These are phyloP conservation scores for Synanthedon formicaeformis DNA, from an alignment of 2,888 invertebrate genomes.

Conservation along the genomic window DNA sequence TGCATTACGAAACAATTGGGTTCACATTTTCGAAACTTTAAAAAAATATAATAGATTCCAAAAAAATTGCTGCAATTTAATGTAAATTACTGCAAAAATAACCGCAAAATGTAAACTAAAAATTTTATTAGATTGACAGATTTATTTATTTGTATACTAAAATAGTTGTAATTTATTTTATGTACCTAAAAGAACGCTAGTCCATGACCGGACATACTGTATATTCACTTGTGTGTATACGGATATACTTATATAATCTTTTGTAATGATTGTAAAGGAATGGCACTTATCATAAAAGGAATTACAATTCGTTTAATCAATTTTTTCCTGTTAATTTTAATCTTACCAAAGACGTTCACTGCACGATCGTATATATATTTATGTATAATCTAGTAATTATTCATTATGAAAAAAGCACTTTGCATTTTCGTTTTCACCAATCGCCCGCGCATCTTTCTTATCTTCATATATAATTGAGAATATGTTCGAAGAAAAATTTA, in stretches of 20 bases:
- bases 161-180: too few relatives aligned
- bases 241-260: slow-evolving; percentile 11
- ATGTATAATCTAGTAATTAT: neutral
- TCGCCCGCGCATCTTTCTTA: slow-evolving; percentile 57
- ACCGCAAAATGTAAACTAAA: too few relatives aligned
- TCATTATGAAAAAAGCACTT: slow-evolving; percentile 48
- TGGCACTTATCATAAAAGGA: slow-evolving; percentile 37
- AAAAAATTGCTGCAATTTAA: too few relatives aligned
- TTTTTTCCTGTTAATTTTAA: slow-evolving; percentile 4
- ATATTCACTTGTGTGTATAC: slow-evolving; percentile 4
- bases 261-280: slow-evolving; percentile 26
- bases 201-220: too few relatives aligned
- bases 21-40: too few relatives aligned
- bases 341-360: neutral
- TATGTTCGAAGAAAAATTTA: slow-evolving; percentile 62
- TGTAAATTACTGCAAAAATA: too few relatives aligned
- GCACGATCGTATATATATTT: neutral
- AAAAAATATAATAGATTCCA: too few relatives aligned
- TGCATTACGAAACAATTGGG: too few relatives aligned
- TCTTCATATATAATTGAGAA: slow-evolving; percentile 60
- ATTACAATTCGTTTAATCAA: slow-evolving; percentile 24
- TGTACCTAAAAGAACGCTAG: too few relatives aligned
- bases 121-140: too few relatives aligned
- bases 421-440: slow-evolving; percentile 45
- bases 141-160: too few relatives aligned